Base-by-base conservation (phyloP, 2,797 vertebrate species). In the Sciurus carolinensis region DNA sequence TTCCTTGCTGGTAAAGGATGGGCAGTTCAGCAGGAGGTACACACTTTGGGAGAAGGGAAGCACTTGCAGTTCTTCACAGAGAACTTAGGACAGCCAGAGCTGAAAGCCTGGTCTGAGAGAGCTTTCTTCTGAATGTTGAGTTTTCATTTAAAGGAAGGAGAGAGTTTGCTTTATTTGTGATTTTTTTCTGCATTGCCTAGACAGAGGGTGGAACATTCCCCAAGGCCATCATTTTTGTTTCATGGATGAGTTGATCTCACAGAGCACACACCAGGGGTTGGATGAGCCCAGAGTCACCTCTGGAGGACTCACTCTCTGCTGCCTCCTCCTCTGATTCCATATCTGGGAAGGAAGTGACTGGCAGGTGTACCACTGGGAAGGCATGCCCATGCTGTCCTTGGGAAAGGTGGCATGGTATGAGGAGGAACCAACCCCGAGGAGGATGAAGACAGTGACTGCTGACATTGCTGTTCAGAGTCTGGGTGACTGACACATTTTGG, bases 321-420 rank as follows among this genome's bases (percentile, higher is more conserved):
- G 7, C n/a, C 28, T 1, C 1, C 18, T 3, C 0, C 22, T 42
- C 39, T 10, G 3, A 22, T 2, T 1, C 3, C 20, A 64, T 14
- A 15, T 12, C 52, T 44, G 75, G 33, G 72, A 81, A 67, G 88
- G 18, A 24, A 1, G 2, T 28, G 87, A 33, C 18, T 72, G 18
- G 62, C 22, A 90, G 76, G 73, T 52, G 9, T 18, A 22, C 17
- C 20, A 7, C 59, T 42, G 8, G n/a, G 52, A 39, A 44, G 30
- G 44, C 0, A n/a, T 22, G 11, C 1, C 4, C 1, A 15, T 13
- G 15, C 12, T 69, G 8, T 33, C 9, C 12, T 30, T 71, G 59
- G 44, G 33, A 80, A 90, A 24, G 26, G 12, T 28, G 33, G 28
- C 42, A 11, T 36, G 1, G 22, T 7, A 10, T 77, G 14, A 28